These are phyloP conservation scores for Opisthograptis luteolata DNA, from an alignment of 2,888 invertebrate genomes.

Conservation along the genomic window DNA sequence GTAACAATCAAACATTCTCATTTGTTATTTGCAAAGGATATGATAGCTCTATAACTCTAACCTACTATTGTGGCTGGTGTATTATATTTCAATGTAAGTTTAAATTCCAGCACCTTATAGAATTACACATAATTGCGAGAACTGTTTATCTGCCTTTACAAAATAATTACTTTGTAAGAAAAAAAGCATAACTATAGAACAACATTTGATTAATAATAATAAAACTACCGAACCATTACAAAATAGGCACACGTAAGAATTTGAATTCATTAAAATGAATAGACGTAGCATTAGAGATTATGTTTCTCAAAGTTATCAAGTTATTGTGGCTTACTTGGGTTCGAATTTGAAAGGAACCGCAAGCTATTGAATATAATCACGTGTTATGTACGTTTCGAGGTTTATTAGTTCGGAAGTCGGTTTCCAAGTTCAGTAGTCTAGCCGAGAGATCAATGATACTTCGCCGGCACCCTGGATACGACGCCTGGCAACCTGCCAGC, in stretches of 20 bases:
- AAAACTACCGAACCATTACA: slow-evolving; percentile 16
- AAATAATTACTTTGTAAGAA: no score
- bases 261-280: slow-evolving; percentile 22
- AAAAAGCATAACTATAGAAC: no score
- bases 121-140: no score
- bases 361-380: slow-evolving; percentile 32
- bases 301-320: slow-evolving; percentile 35
- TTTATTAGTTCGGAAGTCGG: slow-evolving; percentile 24
- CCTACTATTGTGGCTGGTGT: no score
- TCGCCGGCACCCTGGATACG: slow-evolving; percentile 32
- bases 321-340: slow-evolving; percentile 33
- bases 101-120: no score
- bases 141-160: no score
- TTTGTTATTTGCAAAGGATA: no score
- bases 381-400: slow-evolving; percentile 18
- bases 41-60: no score
- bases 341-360: slow-evolving; percentile 33
- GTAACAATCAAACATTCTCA: no score
- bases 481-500: slow-evolving; percentile 49
- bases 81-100: no score
- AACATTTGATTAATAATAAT: not conserved
- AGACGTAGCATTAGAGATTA: slow-evolving; percentile 26
- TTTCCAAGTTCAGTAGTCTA: slow-evolving; percentile 32
- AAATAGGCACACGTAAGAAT: slow-evolving; percentile 10
- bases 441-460: slow-evolving; percentile 36